Evolutionary conservation across 2,797 vertebrate genomes (phyloP).

Genomic region (Loriculus beryllinus): DNA sequence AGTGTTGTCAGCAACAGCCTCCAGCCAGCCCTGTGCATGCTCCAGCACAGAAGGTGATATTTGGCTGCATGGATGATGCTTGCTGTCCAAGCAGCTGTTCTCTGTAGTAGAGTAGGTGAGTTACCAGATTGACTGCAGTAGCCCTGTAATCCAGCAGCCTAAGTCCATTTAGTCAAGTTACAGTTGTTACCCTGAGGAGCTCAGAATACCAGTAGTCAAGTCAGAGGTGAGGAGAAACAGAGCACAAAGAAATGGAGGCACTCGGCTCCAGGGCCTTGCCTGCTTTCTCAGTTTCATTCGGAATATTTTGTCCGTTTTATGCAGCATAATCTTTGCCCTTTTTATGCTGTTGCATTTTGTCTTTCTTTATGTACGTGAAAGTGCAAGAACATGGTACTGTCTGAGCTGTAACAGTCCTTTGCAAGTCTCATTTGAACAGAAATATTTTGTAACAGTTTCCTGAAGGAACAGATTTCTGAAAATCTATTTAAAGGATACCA

Average conservation of each 20-base stretch:
- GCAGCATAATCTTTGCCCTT: neutral
- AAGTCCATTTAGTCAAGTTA: neutral
- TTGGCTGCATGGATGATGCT: neutral
- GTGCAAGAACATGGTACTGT: neutral
- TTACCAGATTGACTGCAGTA: too few relatives aligned
- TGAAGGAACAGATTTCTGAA: neutral
- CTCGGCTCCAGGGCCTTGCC: neutral
- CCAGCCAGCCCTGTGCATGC: neutral
- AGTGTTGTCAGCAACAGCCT: neutral
- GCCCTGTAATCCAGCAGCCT: too few relatives aligned
- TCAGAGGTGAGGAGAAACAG: neutral
- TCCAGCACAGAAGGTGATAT: neutral
- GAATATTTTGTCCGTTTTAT: neutral
- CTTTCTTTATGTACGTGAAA: neutral
- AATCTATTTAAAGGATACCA: neutral
- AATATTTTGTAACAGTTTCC: neutral
- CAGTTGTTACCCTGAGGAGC: neutral
- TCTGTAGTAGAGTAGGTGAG: neutral
- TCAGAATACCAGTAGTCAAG: neutral
- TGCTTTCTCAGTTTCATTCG: neutral
- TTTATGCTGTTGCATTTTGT: neutral
- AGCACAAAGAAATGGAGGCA: neutral
- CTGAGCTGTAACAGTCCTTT: neutral
- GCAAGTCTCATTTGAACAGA: neutral
- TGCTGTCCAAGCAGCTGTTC: neutral